phyloP scores from a whole-genome alignment of 2,888 invertebrate species.

The Drosophila falleni region DNA sequence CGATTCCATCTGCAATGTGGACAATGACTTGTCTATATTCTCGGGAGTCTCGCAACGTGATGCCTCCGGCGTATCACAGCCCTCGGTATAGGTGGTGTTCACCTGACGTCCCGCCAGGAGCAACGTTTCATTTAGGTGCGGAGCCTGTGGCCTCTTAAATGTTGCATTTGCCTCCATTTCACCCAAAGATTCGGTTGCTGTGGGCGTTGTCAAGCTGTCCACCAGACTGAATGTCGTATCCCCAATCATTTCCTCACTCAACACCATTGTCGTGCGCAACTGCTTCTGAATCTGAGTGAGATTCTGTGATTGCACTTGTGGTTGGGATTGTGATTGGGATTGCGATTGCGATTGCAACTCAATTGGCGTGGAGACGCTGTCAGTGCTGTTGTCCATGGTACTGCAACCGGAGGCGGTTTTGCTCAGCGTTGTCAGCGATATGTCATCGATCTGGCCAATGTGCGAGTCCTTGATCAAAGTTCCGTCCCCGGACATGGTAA shows the following conservation, averaged over 20 bases:
- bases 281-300: background rate
- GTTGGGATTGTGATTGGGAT: background rate
- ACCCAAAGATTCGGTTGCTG: conserved; percentile 31
- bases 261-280: conserved; percentile 57
- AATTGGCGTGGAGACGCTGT: conserved; percentile 72
- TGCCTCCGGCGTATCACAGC: conserved; percentile 53
- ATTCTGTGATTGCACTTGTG: background rate
- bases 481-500: conserved; percentile 84
- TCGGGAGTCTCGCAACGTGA: conserved; percentile 82
- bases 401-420: conserved; percentile 84
- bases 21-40: conserved; percentile 60
- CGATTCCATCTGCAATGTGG: conserved; percentile 75
- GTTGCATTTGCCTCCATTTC: conserved; percentile 54
- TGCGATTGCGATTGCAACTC: conserved; percentile 19
- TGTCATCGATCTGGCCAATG: conserved; percentile 84
- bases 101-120: conserved; percentile 55
- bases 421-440: conserved; percentile 79
- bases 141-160: conserved; percentile 57
- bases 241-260: conserved; percentile 82
- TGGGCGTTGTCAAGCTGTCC: conserved; percentile 67
- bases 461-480: conserved; percentile 84
- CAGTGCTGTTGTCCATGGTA: conserved; percentile 85
- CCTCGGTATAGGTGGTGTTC: conserved; percentile 66
- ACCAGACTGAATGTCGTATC: conserved; percentile 83
- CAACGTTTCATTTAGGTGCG: conserved; percentile 72